Evolutionary conservation across 2,888 invertebrate species (phyloP).

Genomic region (Exephanes ischioxanthus): DNA sequence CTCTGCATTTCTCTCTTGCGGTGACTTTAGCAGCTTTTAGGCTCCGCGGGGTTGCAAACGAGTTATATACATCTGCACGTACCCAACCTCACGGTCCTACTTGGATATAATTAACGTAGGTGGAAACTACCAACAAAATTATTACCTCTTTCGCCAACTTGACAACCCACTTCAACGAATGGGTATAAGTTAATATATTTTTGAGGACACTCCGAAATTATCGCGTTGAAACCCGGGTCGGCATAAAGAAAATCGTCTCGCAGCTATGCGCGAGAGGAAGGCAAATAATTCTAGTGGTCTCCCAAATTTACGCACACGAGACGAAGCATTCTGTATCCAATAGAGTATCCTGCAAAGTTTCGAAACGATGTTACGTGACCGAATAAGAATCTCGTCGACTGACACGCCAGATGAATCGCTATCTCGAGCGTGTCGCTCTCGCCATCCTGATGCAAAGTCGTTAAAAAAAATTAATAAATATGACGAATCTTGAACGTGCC

Average conservation of each 20-base stretch:
- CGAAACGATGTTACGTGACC: constrained; percentile 5
- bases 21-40: constrained; percentile 61
- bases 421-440: constrained; percentile 54
- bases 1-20: constrained; percentile 29
- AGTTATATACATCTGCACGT: constrained; percentile 35
- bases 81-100: neutral
- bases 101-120: neutral
- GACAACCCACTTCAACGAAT: constrained; percentile 41
- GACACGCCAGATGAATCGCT: constrained; percentile 51
- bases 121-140: constrained; percentile 50
- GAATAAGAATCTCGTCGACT: constrained; percentile 41
- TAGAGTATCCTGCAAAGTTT: neutral
- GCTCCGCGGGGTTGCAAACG: constrained; percentile 46
- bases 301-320: neutral
- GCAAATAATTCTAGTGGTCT: constrained; percentile 32
- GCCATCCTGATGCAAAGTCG: constrained; percentile 29
- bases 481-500: constrained; percentile 50
- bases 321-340: neutral
- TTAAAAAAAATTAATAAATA: constrained; percentile 21
- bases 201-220: constrained; percentile 51
- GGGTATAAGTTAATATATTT: constrained; percentile 47
- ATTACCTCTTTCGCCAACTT: constrained; percentile 48
- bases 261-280: neutral
- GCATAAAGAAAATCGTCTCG: constrained; percentile 3
- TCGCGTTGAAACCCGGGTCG: constrained; percentile 23